A percentile compares a stretch with the other conserved stretches of the same genome.
Conservation (phyloP, 2,797 vertebrate species). For the Oryzias dopingdopingensis region DNA sequence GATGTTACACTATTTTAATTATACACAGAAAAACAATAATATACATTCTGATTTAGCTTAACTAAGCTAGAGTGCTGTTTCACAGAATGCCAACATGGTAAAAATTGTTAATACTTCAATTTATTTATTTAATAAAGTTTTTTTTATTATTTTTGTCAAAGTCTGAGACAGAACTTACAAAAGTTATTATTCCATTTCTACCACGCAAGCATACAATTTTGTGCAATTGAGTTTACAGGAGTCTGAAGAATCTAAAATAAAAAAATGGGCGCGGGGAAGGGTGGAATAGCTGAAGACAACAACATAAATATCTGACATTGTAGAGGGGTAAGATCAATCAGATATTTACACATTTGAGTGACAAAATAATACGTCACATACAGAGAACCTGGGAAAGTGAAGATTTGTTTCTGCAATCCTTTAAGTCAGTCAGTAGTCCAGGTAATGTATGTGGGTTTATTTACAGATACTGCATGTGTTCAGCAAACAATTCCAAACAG, state of each 20-base stretch:
- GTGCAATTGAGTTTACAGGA: constrained; percentile 68
- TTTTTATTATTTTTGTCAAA: constrained; percentile 78
- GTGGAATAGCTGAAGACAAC: constrained; percentile 51
- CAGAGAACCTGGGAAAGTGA: constrained; percentile 52
- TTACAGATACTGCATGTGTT: constrained; percentile 56
- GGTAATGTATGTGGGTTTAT: constrained; percentile 50
- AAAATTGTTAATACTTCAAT: background rate
- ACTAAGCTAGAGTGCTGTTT: too few relatives aligned
- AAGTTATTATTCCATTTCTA: constrained; percentile 74
- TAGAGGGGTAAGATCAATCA: constrained; percentile 51
- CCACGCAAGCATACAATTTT: constrained; percentile 71
- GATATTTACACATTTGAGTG: constrained; percentile 69
- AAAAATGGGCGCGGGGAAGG: constrained; percentile 17
- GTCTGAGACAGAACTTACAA: constrained; percentile 85
- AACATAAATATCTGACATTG: constrained; percentile 75
- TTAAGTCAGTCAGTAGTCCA: constrained; percentile 49
- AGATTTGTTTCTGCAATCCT: constrained; percentile 26
- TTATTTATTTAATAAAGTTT: constrained; percentile 67
- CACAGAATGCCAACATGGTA: background rate
- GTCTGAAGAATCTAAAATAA: constrained; percentile 18
- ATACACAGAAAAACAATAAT: too few relatives aligned
- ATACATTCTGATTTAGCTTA: too few relatives aligned
- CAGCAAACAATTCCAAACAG: constrained; percentile 37
- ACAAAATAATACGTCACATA: constrained; percentile 65
- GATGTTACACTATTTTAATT: too few relatives aligned